Evolutionary conservation across 2,797 vertebrate species (phyloP).

Genomic region (Halcyon leucocephala): DNA sequence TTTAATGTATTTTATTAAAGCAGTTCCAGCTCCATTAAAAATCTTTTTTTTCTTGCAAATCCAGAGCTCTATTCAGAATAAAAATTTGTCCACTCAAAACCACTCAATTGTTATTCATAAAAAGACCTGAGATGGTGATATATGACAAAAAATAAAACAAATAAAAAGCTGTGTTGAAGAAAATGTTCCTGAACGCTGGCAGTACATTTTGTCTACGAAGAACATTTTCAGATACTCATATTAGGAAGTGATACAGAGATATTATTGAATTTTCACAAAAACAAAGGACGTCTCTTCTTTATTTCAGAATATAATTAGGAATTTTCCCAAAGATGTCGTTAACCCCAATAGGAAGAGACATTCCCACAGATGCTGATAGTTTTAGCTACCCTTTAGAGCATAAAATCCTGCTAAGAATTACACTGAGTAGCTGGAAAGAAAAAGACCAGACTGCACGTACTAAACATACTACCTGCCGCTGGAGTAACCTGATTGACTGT

Average conservation of each 20-base stretch:
- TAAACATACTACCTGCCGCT: not conserved
- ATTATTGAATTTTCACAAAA: conserved; percentile 15
- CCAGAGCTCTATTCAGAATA: not conserved
- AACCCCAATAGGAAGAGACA: not conserved
- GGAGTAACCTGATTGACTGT: conserved; percentile 28
- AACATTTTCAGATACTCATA: not conserved
- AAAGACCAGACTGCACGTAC: not conserved
- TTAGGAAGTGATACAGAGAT: not conserved
- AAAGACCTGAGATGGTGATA: not conserved
- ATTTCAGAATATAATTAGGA: not conserved
- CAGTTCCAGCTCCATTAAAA: not conserved
- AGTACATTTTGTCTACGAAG: not conserved
- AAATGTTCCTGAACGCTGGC: conserved; percentile 34
- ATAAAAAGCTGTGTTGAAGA: conserved; percentile 32
- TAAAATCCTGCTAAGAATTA: conserved; percentile 2
- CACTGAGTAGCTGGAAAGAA: not conserved
- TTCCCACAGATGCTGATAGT: not conserved
- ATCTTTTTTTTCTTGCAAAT: not conserved
- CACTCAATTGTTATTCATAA: not conserved
- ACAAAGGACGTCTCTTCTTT: not conserved
- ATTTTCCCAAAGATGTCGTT: not conserved
- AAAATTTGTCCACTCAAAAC: not conserved
- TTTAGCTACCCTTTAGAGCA: not conserved
- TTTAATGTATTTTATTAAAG: not conserved
- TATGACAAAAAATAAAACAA: not conserved